Conservation (phyloP, 2,888 invertebrate species). For the Galerucella calmariensis region DNA sequence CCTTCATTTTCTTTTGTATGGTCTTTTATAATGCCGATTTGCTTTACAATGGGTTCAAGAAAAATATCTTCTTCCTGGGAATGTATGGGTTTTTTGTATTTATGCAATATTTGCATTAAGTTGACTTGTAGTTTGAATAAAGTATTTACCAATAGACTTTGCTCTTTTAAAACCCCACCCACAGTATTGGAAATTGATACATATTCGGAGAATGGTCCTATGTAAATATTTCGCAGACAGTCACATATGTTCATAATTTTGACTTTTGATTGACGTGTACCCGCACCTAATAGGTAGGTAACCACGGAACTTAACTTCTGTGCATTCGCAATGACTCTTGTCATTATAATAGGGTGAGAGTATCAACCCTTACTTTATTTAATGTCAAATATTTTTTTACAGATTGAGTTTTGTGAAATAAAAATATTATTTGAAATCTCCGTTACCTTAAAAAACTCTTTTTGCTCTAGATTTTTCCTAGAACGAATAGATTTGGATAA, state of each 20-base stretch:
- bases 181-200: slow-evolving; percentile 78
- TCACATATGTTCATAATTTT: slow-evolving; percentile 48
- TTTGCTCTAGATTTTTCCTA: no score
- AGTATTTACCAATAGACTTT: slow-evolving; percentile 79
- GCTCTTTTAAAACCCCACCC: slow-evolving; percentile 81
- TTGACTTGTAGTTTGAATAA: slow-evolving; percentile 73
- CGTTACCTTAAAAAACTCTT: no score
- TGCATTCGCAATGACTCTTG: no score
- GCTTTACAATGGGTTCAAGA: slow-evolving; percentile 41
- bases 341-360: no score
- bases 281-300: not conserved
- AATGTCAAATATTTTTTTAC: no score
- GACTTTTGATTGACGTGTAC: no score
- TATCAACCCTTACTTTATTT: no score
- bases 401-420: no score
- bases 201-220: slow-evolving; percentile 78
- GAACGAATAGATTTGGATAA: no score
- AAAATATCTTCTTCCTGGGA: slow-evolving; percentile 41
- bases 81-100: slow-evolving; percentile 44
- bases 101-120: slow-evolving; percentile 40
- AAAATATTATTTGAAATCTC: no score
- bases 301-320: not conserved
- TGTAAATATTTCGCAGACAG: slow-evolving; percentile 44
- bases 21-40: slow-evolving; percentile 39
- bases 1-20: slow-evolving; percentile 32